Evolutionary conservation across 2,888 invertebrate species (phyloP), one percentile per base, ranked within the genome.

Genomic region (Caenorhabditis sp.): DNA sequence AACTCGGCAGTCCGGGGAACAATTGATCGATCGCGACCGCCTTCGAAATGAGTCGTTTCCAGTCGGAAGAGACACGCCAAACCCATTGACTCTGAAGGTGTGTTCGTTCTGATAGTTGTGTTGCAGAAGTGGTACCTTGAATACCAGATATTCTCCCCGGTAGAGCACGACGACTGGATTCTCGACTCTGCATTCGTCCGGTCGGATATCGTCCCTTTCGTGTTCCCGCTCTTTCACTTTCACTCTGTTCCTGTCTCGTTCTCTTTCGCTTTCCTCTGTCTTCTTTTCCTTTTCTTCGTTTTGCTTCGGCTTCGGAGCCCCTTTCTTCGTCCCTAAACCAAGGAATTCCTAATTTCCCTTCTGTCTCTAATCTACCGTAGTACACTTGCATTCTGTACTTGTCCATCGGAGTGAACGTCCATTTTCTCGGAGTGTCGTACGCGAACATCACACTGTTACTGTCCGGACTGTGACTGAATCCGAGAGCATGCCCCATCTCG

Each of bases 401-500:
- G 62, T 78, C 78, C 53, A 58, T 61, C 2, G 53, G 24, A 17
- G 78, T 78, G 37, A 72, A 78, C 24, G 37, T 37, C 66, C 68
- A 78, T 22, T 26, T n/a, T 26, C 78, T 27, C 1, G 66, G 59
- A 8, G 53, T 56, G 26, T 78, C 72, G 43, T 72, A 72, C 3
- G 72, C 78, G 46, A 62, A 78, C 78, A 78, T 78, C 3, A 78
- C 41, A 50, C 72, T 73, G 11, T 68, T 37, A 9, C 30, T 43
- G 8, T 78, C 72, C 11, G 66, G 39, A 68, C 62, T 72, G 53
- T 78, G 78, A 41, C 62, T 53, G 45, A 78, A 78, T 26, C 78
- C 78, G 6, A 78, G 46, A 27, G 78, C 65, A 43, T 78, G 78
- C 24, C 78, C 78, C 72, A 78, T 78, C 32, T 78, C 78, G 32